These are phyloP conservation scores for Bufotes viridis DNA, from an alignment of 2,797 vertebrate species.

Conservation along the genomic window DNA sequence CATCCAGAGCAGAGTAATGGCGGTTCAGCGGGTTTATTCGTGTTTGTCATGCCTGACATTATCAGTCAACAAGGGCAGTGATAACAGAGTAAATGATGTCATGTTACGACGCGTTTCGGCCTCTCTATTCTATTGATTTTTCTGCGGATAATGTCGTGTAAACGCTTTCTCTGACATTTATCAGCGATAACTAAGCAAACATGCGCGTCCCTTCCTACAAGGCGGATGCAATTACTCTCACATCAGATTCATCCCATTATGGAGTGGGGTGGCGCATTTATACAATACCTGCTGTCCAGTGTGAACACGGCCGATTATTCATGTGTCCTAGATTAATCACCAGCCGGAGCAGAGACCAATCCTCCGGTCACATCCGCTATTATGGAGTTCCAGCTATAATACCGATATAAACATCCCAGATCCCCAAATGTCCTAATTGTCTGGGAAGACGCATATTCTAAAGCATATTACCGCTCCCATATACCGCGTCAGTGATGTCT, in stretches of 20 bases:
- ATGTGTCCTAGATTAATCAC: conserved; percentile 16
- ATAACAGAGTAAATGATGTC: conserved; percentile 1
- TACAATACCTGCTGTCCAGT: not conserved
- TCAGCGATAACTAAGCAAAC: conserved; percentile 1
- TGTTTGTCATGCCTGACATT: conserved; percentile 5
- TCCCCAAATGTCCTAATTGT: not conserved
- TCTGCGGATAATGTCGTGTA: not conserved
- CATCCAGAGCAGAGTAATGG: not conserved
- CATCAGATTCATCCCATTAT: conserved; percentile 14
- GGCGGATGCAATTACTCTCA: not conserved
- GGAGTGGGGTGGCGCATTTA: not conserved
- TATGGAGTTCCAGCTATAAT: not conserved
- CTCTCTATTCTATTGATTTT: conserved; percentile 10
- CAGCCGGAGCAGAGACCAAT: not conserved
- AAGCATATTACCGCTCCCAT: not conserved
- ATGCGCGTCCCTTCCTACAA: not conserved
- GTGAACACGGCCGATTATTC: conserved; percentile 7
- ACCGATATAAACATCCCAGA: not conserved
- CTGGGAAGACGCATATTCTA: not conserved
- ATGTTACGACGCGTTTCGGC: not conserved
- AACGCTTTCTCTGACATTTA: conserved; percentile 18
- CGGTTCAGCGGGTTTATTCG: not conserved
- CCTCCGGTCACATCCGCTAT: not conserved
- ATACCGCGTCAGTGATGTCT: not conserved
- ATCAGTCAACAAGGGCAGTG: not conserved